Conservation (phyloP, 2,113 vertebrate species). For the Pan troglodytes region NHGRI_mPanTro3-v2.1_pri NC_072416.2:79403501-79404000, state of each 20-base stretch:
- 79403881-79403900: neutral
- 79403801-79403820: neutral
- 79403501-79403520: too few species aligned
- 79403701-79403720: neutral
- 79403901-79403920: neutral
- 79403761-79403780: neutral
- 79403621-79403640: neutral
- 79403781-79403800: neutral
- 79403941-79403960: too few species aligned
- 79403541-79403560: too few species aligned
- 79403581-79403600: fast-evolving
- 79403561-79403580: too few species aligned
- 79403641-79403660: neutral
- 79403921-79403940: too few species aligned
- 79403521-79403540: too few species aligned
- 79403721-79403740: neutral
- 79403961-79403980: too few species aligned
- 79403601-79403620: neutral
- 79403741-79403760: neutral
- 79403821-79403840: neutral
- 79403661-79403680: neutral
- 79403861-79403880: neutral
- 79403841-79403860: neutral
- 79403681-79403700: fast-evolving
- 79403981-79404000: too few species aligned